Evolutionary conservation across 1,140 invertebrate genomes (phyloP).

Genomic region (Philopotamus ludificatus): DNA sequence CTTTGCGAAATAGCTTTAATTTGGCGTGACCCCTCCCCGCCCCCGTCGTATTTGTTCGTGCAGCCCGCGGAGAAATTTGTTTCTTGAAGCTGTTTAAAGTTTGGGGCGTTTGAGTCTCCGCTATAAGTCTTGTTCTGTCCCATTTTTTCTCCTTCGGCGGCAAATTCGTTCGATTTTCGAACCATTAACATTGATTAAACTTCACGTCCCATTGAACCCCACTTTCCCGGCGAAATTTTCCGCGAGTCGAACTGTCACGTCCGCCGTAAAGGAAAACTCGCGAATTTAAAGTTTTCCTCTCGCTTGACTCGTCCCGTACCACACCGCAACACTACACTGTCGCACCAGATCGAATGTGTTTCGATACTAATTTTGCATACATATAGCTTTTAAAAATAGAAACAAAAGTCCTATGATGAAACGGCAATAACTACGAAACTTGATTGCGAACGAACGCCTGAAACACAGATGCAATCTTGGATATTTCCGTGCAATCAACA

Average conservation of each 20-base stretch:
- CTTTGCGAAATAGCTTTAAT: no score
- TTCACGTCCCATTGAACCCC: constrained; percentile 23
- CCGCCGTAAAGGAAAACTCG: constrained; percentile 23
- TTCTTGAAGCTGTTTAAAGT: neutral
- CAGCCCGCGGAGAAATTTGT: neutral
- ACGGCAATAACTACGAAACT: no score
- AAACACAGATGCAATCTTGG: neutral
- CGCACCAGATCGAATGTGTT: neutral
- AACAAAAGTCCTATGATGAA: no score
- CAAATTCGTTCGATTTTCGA: constrained; percentile 27
- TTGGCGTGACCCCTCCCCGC: neutral
- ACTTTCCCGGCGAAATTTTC: constrained; percentile 21
- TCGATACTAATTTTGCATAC: neutral
- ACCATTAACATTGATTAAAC: constrained; percentile 31
- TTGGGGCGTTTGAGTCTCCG: neutral
- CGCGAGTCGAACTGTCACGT: constrained; percentile 23
- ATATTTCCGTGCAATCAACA: neutral
- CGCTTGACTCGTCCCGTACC: neutral
- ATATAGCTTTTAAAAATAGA: no score
- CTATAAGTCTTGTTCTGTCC: neutral
- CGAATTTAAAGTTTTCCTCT: constrained; percentile 11
- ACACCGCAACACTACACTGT: neutral
- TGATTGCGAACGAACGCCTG: neutral
- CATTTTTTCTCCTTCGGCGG: neutral
- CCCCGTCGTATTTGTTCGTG: neutral